Evolutionary conservation across 2,888 invertebrate species (phyloP).

Genomic region (Oscheius sp.): DNA sequence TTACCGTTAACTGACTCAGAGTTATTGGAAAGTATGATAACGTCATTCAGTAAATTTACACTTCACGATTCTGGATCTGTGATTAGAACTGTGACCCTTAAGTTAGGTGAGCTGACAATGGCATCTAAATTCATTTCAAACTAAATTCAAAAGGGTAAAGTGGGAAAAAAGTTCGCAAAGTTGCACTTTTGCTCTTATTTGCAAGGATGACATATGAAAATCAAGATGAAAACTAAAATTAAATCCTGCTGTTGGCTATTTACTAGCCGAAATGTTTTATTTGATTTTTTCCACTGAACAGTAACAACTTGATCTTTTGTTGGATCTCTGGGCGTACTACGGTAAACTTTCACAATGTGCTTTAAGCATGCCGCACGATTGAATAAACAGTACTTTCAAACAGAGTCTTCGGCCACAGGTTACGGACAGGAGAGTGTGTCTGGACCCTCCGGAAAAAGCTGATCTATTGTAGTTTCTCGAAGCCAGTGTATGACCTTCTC

Average conservation of each 20-base stretch:
- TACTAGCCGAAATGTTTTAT: no score
- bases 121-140: no score
- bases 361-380: conserved; percentile 18
- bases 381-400: conserved; percentile 12
- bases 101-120: not conserved
- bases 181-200: no score
- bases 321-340: not conserved
- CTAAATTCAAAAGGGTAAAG: no score
- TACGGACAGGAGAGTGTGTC: conserved; percentile 4
- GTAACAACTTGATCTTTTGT: no score
- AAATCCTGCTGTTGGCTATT: no score
- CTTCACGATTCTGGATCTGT: not conserved
- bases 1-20: not conserved
- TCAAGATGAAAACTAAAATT: no score
- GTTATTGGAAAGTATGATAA: not conserved
- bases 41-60: conserved; percentile 20
- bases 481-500: not conserved
- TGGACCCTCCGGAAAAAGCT: conserved; percentile 1
- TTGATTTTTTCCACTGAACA: no score
- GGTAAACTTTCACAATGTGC: not conserved
- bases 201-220: no score
- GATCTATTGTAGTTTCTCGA: conserved; percentile 10
- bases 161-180: no score
- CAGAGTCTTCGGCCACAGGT: conserved; percentile 5
- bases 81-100: conserved; percentile 2